Percentiles rank a stretch among this genome's conserved stretches.
phyloP scores from a whole-genome alignment of 2,797 vertebrate genomes.

The Clarias fuscus region DNA sequence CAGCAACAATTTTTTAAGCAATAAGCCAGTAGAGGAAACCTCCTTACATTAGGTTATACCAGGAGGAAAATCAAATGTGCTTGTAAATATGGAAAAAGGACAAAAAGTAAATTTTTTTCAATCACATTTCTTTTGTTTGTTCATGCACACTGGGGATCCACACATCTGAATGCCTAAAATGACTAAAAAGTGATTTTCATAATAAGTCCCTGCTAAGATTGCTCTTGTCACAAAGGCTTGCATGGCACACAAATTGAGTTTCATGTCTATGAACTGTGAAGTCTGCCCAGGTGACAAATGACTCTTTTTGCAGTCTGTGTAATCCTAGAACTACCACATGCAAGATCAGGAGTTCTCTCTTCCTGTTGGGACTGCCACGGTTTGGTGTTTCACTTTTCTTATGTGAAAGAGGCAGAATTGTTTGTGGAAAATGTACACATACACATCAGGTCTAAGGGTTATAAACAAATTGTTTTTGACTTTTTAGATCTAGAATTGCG shows the following conservation, averaged over 20 bases:
- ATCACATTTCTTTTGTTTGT: too few relatives aligned
- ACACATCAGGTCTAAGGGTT: background rate
- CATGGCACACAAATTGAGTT: background rate
- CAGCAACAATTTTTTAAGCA: too few relatives aligned
- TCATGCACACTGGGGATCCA: too few relatives aligned
- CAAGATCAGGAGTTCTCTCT: background rate
- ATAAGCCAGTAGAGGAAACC: too few relatives aligned
- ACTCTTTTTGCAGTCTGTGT: background rate
- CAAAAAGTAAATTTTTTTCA: too few relatives aligned
- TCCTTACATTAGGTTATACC: too few relatives aligned
- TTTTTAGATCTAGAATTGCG: background rate
- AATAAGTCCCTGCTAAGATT: background rate
- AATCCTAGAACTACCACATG: constrained; percentile 16
- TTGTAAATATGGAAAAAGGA: too few relatives aligned
- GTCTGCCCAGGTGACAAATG: constrained; percentile 8
- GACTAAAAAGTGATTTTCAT: too few relatives aligned
- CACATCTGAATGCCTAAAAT: too few relatives aligned
- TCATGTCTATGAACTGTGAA: constrained; percentile 10
- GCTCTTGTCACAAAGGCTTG: constrained; percentile 10
- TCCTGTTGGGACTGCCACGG: background rate
- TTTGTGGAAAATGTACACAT: background rate
- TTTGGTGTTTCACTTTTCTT: background rate
- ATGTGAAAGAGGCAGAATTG: background rate
- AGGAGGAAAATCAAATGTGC: too few relatives aligned
- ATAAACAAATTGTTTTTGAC: background rate